Base-by-base conservation (phyloP, 2,888 invertebrate genomes). In the Archaeoteleia sp. region DNA sequence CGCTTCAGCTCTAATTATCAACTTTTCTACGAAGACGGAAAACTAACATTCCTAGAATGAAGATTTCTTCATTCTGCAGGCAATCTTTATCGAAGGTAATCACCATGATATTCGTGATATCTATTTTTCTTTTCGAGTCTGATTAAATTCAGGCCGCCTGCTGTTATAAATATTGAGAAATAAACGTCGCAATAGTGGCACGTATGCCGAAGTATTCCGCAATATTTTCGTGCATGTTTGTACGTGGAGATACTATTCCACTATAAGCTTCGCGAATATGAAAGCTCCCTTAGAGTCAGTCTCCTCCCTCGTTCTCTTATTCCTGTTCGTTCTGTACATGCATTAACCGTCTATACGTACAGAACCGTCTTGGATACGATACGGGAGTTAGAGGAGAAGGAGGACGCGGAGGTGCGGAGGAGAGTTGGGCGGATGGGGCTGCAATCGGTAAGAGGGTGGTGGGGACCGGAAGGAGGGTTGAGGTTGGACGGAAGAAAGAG, bases 1-100 rank as follows among this genome's bases (percentile, higher is more conserved):
- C 81, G 82, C 82, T 82, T 80, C 78, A 75, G 76, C 76, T 80
- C 79, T 81, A 81, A 84, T 84, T 83, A 84, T 82, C 78, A 84
- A 83, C 84, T 83, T 82, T 80, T 78, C 65, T 53, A 34, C 40
- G 8, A 51, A 55, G 61, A 57, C 49, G 49, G 54, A 57, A 46
- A 67, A 61, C 67, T 45, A 61, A 54, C 61, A 62, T 65, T 58
- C 42, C 39, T 32, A 34, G 34, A 51, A 57, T 40, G 49, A 61
- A 57, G 61, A 57, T 10, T 10, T 40, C 51, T 61, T 61, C 45
- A 66, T 60, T 40, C 6, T 15, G 2, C 14, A 20, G 37, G 7
- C 35, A 10, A 12, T 9, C 43, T 66, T 60, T 58, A 54, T 66
- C 48, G 48, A 45, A 20, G 20, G 12, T 32, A 13, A 27, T 49